These are phyloP conservation scores for Bimastos eiseni DNA, from an alignment of 2,888 invertebrate genomes.

Conservation along the genomic window DNA sequence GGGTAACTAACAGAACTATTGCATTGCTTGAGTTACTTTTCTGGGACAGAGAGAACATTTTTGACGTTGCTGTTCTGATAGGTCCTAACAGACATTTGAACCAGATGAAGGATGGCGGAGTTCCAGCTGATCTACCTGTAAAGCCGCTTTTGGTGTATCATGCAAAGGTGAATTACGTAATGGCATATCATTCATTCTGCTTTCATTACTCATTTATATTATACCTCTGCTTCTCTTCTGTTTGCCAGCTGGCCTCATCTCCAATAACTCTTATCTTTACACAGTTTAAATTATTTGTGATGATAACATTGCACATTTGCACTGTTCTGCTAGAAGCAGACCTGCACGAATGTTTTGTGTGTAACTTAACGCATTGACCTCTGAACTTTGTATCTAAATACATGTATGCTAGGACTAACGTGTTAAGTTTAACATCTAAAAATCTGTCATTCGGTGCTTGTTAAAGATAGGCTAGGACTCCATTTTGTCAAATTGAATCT, in stretches of 20 bases:
- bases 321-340: background rate
- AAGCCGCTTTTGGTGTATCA: constrained; percentile 29
- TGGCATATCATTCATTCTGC: background rate
- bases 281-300: background rate
- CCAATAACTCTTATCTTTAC: background rate
- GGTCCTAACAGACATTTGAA: constrained; percentile 16
- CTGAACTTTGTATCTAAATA: background rate
- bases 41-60: background rate
- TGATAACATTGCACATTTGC: background rate
- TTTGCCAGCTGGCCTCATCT: background rate
- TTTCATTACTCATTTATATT: background rate
- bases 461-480: too few species aligned
- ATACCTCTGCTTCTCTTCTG: background rate
- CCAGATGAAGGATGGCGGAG: constrained; percentile 23
- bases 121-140: background rate
- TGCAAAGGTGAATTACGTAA: background rate
- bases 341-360: background rate
- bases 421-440: too few species aligned
- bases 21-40: background rate
- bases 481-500: background rate
- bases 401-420: too few species aligned
- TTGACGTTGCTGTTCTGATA: background rate
- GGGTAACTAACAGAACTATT: background rate
- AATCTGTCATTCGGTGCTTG: too few species aligned
- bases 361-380: background rate